A percentile compares a stretch with the other conserved stretches of the same genome.
Evolutionary conservation across 30 jellyfish, hydroid and myxozoan genomes (phyloP).

Genomic region (Turritopsis dohrnii): DNA sequence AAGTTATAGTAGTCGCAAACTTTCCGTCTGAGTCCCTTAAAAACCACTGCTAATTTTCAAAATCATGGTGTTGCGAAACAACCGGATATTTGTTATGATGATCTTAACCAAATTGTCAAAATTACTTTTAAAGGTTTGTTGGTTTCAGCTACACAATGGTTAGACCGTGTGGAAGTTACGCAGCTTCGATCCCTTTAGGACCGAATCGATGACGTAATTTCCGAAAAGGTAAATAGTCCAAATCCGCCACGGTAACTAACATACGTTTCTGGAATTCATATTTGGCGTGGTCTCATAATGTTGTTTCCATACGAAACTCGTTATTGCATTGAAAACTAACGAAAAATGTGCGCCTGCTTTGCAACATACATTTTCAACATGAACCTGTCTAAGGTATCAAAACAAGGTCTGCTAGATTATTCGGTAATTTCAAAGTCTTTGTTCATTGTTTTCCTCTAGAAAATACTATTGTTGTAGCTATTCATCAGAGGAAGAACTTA

Average conservation of each 20-base stretch:
- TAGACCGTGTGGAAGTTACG: neutral
- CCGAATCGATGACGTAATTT: neutral
- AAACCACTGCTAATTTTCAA: neutral
- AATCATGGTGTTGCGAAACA: neutral
- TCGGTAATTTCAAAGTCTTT: neutral
- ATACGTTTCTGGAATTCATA: neutral
- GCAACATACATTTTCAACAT: neutral
- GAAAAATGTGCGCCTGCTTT: neutral
- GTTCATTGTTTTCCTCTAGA: neutral
- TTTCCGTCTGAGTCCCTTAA: neutral
- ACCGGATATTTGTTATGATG: neutral
- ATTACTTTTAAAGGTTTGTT: neutral
- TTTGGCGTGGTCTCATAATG: neutral
- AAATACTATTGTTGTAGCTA: neutral
- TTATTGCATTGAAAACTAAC: neutral
- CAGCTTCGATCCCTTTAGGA: neutral
- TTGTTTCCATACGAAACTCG: neutral
- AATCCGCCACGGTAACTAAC: neutral
- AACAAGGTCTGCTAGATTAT: neutral
- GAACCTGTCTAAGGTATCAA: neutral
- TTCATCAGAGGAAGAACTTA: neutral
- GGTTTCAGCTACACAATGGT: neutral
- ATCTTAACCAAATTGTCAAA: neutral
- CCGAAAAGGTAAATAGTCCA: neutral
- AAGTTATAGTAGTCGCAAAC: neutral